These are phyloP conservation scores for Amorpha juglandis DNA, from an alignment of 2,888 invertebrate species.

Conservation along the genomic window DNA sequence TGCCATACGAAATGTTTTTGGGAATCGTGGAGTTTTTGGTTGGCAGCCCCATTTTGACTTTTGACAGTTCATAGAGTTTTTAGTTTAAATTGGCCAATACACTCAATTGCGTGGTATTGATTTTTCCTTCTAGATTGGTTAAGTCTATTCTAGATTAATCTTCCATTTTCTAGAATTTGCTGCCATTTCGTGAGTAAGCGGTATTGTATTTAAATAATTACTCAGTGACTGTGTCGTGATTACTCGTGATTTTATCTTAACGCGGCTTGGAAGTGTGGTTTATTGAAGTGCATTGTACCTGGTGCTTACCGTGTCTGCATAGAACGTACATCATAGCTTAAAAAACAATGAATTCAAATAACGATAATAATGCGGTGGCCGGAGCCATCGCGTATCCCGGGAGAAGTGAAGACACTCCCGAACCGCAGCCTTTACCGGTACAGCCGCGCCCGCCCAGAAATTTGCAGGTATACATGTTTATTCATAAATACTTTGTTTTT, in stretches of 20 bases:
- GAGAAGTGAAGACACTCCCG: constrained; percentile 42
- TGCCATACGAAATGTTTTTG: too few relatives aligned
- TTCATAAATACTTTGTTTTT: background rate
- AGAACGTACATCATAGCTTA: too few relatives aligned
- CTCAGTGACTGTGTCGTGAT: background rate
- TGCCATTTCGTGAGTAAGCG: background rate
- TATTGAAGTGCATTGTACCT: background rate
- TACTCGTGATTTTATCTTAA: background rate
- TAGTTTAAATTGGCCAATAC: background rate
- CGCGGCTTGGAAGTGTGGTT: background rate
- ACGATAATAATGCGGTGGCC: constrained; percentile 50
- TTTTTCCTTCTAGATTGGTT: background rate
- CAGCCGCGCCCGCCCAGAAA: constrained; percentile 71
- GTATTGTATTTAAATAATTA: constrained; percentile 1
- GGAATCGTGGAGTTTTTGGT: background rate
- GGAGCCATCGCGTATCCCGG: constrained; percentile 57
- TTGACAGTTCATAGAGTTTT: background rate
- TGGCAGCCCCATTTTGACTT: constrained; percentile 2
- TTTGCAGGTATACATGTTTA: constrained; percentile 63
- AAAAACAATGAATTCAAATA: constrained; percentile 59
- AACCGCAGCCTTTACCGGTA: constrained; percentile 43
- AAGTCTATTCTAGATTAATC: constrained; percentile 13
- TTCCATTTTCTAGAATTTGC: constrained; percentile 11
- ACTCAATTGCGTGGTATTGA: constrained; percentile 4
- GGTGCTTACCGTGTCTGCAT: too few relatives aligned